Evolutionary conservation across 1,140 invertebrate species (phyloP).

Genomic region (Drosophila parvula): DNA sequence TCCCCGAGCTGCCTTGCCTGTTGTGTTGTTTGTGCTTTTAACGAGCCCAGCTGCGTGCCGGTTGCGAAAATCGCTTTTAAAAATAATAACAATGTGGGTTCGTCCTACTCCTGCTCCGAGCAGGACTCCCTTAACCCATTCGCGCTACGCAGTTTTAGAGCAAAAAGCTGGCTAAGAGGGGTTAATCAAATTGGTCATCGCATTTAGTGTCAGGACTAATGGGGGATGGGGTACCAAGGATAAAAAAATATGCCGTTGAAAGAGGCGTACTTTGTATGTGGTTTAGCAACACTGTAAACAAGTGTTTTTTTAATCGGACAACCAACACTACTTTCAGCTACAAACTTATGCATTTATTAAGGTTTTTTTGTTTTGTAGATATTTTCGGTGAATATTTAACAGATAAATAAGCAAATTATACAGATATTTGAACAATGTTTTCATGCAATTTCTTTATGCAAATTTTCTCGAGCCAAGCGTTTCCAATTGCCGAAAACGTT

Average conservation of each 20-base stretch:
- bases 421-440: too few species aligned
- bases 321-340: neutral
- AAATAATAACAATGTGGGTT: conserved; percentile 75
- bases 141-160: conserved; percentile 8
- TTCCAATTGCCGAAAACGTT: conserved; percentile 22
- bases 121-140: neutral
- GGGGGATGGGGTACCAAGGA: neutral
- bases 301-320: neutral
- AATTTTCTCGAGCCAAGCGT: conserved; percentile 6
- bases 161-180: conserved; percentile 15
- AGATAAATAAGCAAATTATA: too few species aligned
- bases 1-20: neutral
- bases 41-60: conserved; percentile 73
- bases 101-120: too few species aligned
- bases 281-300: neutral
- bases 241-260: neutral
- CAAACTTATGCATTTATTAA: too few species aligned
- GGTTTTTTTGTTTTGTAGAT: too few species aligned
- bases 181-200: conserved; percentile 36
- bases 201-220: conserved; percentile 30
- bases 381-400: too few species aligned
- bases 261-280: too few species aligned
- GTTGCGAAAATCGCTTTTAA: conserved; percentile 77
- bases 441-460: neutral
- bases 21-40: conserved; percentile 75